A percentile compares a stretch with the other conserved stretches of the same genome.
Evolutionary conservation across 92 coral and sea anemone species (phyloP).

Genomic region (Siderastrea siderea): DNA sequence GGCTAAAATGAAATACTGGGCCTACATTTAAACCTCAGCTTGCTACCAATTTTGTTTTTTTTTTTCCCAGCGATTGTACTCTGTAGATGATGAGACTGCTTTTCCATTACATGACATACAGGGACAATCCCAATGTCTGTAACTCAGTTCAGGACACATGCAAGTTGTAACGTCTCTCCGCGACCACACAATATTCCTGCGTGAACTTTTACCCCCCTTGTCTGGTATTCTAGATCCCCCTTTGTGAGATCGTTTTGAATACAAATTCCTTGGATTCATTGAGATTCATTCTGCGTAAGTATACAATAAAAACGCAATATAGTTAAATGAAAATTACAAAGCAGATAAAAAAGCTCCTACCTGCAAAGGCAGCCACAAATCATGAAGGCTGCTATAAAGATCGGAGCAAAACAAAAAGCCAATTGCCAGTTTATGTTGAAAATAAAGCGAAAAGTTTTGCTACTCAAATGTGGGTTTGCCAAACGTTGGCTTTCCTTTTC

Average conservation of each 20-base stretch:
- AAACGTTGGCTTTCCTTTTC: background rate
- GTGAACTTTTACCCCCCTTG: background rate
- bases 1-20: slow-evolving; percentile 1
- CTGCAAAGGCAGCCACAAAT: too few species aligned
- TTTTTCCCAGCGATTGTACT: slow-evolving; percentile 55
- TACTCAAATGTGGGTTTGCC: background rate
- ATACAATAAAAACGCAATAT: background rate
- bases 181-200: slow-evolving; percentile 19
- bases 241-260: slow-evolving; percentile 11
- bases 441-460: background rate
- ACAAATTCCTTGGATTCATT: slow-evolving; percentile 3
- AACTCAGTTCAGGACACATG: slow-evolving; percentile 36
- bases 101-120: slow-evolving; percentile 32
- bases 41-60: slow-evolving; percentile 17
- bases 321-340: too few species aligned
- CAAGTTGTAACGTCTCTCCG: slow-evolving; percentile 55
- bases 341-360: too few species aligned
- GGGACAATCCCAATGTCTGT: slow-evolving; percentile 49
- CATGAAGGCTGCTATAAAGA: too few species aligned
- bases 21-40: slow-evolving; percentile 24
- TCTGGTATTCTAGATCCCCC: background rate
- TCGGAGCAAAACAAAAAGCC: too few species aligned
- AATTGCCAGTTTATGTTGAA: too few species aligned
- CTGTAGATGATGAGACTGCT: slow-evolving; percentile 44
- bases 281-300: background rate